Evolutionary conservation across 2,113 vertebrate genomes (phyloP).

Genomic region (Telmatochromis sp.): DNA sequence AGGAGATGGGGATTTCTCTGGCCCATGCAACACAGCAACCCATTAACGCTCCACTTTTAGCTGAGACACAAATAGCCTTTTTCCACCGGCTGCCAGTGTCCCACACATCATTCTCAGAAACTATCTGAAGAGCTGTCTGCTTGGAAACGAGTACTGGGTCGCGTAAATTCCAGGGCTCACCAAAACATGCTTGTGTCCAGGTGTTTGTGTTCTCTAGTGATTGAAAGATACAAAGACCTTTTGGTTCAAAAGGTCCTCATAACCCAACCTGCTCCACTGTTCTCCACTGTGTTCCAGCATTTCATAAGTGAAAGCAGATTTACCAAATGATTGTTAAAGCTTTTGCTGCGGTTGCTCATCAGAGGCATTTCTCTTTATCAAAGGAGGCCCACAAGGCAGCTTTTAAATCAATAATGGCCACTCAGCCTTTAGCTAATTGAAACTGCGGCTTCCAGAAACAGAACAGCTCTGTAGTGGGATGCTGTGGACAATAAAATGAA

Average conservation of each 20-base stretch:
- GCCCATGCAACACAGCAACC: conserved; percentile 51
- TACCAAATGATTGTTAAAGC: neutral
- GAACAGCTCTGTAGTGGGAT: conserved; percentile 11
- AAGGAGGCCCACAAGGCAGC: conserved; percentile 20
- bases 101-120: conserved; percentile 69
- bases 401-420: conserved; percentile 53
- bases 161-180: conserved; percentile 58
- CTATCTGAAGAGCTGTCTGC: conserved; percentile 42
- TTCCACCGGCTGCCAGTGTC: conserved; percentile 68
- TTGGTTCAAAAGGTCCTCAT: neutral
- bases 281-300: neutral
- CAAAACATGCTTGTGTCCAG: conserved; percentile 15
- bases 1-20: conserved; percentile 57
- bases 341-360: neutral
- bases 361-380: neutral
- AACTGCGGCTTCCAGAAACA: conserved; percentile 35
- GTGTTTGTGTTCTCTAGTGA: conserved; percentile 13
- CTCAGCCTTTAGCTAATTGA: conserved; percentile 61
- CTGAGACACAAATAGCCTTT: conserved; percentile 74
- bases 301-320: neutral
- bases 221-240: neutral
- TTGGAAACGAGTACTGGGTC: conserved; percentile 37
- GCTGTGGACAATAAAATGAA: conserved; percentile 13
- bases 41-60: conserved; percentile 76
- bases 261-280: neutral